These are phyloP conservation scores for Ctenoplectra terminalis DNA, from an alignment of 1,140 invertebrate genomes.

Conservation along the genomic window DNA sequence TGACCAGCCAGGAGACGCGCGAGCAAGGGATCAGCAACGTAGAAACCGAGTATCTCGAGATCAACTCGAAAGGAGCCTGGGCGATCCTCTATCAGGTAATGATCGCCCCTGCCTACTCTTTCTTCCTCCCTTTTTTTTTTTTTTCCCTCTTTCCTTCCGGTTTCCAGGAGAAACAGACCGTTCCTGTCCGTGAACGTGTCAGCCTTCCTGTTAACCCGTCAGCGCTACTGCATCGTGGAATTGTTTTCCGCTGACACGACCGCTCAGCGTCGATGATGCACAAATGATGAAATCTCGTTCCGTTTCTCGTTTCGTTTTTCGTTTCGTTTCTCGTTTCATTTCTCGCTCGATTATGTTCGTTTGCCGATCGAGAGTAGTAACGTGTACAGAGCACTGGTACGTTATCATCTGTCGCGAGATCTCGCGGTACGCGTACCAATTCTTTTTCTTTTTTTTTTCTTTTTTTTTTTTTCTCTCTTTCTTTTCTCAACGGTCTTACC, in stretches of 20 bases:
- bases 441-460: no score
- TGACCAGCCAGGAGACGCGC: constrained; percentile 59
- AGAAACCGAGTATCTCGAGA: constrained; percentile 87
- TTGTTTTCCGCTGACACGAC: constrained; percentile 44
- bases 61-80: constrained; percentile 86
- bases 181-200: constrained; percentile 33
- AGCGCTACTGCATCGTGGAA: constrained; percentile 1
- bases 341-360: not conserved
- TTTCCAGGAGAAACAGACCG: constrained; percentile 19
- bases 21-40: constrained; percentile 82
- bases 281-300: not conserved
- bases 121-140: constrained; percentile 25
- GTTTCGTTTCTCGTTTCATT: no score
- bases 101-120: not conserved
- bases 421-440: no score
- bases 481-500: no score
- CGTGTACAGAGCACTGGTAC: no score
- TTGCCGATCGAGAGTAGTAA: not conserved
- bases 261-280: no score
- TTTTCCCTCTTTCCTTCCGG: constrained; percentile 43
- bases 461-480: no score
- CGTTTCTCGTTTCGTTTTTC: no score
- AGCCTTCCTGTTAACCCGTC: not conserved
- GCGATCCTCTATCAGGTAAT: constrained; percentile 86
- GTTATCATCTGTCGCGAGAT: constrained; percentile 4